A percentile compares a stretch with the other conserved stretches of the same genome.
Conservation (phyloP, 2,797 vertebrate genomes). For the Melanogrammus aeglefinus region DNA sequence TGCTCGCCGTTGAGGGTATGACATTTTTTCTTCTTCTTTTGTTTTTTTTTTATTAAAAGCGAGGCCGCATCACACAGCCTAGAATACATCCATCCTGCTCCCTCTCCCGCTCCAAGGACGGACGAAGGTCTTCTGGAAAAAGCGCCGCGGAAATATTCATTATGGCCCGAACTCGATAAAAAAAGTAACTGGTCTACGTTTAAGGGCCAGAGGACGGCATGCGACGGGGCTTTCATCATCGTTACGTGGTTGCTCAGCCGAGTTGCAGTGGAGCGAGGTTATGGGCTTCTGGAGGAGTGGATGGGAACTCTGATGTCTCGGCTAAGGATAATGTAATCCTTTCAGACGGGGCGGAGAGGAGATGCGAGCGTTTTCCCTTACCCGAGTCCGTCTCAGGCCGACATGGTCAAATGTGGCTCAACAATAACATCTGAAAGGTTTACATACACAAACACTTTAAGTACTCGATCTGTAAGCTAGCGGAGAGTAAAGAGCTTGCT, state of each 20-base stretch:
- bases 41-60: too few relatives aligned
- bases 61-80: conserved; percentile 35
- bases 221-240: neutral
- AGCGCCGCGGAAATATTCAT: conserved; percentile 1
- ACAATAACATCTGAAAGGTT: conserved; percentile 51
- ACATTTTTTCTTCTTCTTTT: conserved; percentile 11
- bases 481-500: conserved; percentile 27
- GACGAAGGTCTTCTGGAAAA: conserved; percentile 50
- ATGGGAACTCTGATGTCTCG: conserved; percentile 30
- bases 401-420: conserved; percentile 18
- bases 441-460: conserved; percentile 46
- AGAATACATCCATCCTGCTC: conserved; percentile 33
- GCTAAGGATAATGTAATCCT: conserved; percentile 51
- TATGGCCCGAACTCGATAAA: neutral
- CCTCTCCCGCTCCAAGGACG: conserved; percentile 26
- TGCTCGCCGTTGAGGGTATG: conserved; percentile 29
- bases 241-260: neutral
- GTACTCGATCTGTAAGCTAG: conserved; percentile 34
- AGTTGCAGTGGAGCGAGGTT: conserved; percentile 15
- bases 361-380: conserved; percentile 10
- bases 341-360: conserved; percentile 26
- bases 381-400: conserved; percentile 24
- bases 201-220: neutral
- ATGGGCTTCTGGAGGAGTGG: conserved; percentile 24
- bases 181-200: neutral